phyloP scores from a whole-genome alignment of 2,888 invertebrate species.

The Monopis laevigella region DNA sequence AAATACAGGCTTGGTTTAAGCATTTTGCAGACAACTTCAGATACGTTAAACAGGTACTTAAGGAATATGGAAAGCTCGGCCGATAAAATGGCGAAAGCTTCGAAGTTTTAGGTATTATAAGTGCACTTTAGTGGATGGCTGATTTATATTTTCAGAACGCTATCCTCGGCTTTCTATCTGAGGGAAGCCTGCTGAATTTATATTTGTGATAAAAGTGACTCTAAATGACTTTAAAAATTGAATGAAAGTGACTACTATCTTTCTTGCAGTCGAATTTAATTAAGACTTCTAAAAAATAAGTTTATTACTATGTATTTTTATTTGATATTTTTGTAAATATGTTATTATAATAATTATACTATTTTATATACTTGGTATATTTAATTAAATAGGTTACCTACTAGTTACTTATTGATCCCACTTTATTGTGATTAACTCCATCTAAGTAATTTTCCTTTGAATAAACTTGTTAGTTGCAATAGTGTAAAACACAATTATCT shows the following conservation, averaged over 20 bases:
- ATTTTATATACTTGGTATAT: no score
- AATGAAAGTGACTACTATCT: no score
- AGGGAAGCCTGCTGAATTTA: slow-evolving; percentile 62
- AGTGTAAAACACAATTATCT: no score
- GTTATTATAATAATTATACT: slow-evolving; percentile 7
- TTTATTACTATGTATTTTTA: no score
- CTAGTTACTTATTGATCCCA: no score
- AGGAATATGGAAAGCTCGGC: slow-evolving; percentile 61
- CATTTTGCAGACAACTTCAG: slow-evolving; percentile 73
- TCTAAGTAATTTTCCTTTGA: no score
- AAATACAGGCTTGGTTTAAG: slow-evolving; percentile 75
- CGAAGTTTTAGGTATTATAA: slow-evolving; percentile 19
- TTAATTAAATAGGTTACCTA: no score
- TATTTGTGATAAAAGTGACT: slow-evolving; percentile 32
- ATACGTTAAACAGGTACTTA: slow-evolving; percentile 72
- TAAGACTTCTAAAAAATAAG: no score
- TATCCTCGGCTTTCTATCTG: slow-evolving; percentile 43
- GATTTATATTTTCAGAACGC: slow-evolving; percentile 58
- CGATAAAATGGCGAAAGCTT: slow-evolving; percentile 37
- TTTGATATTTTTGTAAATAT: slow-evolving; percentile 8
- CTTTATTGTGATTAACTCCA: no score
- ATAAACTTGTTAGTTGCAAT: no score
- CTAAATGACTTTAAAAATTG: slow-evolving; percentile 26
- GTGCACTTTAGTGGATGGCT: slow-evolving; percentile 14
- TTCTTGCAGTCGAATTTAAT: no score